A percentile compares a stretch with the other conserved stretches of the same genome.
phyloP scores from a whole-genome alignment of 1,140 invertebrate species.

The Leptestheria dahalacensis region DNA sequence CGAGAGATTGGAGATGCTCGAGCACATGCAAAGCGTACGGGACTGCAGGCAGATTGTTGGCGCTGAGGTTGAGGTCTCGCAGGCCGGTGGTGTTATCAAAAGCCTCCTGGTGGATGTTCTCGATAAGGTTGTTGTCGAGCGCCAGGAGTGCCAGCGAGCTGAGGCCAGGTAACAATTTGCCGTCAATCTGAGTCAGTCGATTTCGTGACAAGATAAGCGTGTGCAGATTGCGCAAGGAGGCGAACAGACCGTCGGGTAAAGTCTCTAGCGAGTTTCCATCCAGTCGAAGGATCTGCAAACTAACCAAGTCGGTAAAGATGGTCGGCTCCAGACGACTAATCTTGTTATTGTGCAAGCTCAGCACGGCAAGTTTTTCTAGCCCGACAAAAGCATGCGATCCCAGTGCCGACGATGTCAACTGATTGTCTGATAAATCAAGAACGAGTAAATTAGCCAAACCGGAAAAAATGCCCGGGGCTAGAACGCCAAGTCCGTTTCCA shows the following conservation, averaged over 20 bases:
- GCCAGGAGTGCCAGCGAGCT: slow-evolving; percentile 59
- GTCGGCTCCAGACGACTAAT: slow-evolving; percentile 61
- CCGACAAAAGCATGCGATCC: slow-evolving; percentile 70
- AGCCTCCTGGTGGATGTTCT: slow-evolving; percentile 57
- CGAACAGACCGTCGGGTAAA: slow-evolving; percentile 61
- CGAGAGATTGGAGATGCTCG: slow-evolving; percentile 55
- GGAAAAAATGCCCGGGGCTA: slow-evolving; percentile 65
- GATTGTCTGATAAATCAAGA: slow-evolving; percentile 73
- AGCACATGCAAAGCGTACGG: slow-evolving; percentile 58
- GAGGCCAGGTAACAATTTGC: slow-evolving; percentile 58
- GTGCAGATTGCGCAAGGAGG: slow-evolving; percentile 67
- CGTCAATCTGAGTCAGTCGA: slow-evolving; percentile 55
- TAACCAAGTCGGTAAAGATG: slow-evolving; percentile 57
- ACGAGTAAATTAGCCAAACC: slow-evolving; percentile 64
- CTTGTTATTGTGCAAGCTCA: slow-evolving; percentile 72
- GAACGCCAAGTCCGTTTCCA: slow-evolving; percentile 60
- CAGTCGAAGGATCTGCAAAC: slow-evolving; percentile 62
- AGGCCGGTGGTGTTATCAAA: slow-evolving; percentile 59
- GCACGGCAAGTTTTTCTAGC: slow-evolving; percentile 66
- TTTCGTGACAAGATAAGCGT: slow-evolving; percentile 63
- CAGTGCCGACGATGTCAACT: slow-evolving; percentile 61
- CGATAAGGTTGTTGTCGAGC: slow-evolving; percentile 60
- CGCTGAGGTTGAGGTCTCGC: slow-evolving; percentile 67
- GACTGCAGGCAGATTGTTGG: slow-evolving; percentile 54
- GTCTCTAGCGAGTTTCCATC: slow-evolving; percentile 61